Evolutionary conservation across 2,113 vertebrate species (phyloP).

Genomic region (Galbula dea): DNA sequence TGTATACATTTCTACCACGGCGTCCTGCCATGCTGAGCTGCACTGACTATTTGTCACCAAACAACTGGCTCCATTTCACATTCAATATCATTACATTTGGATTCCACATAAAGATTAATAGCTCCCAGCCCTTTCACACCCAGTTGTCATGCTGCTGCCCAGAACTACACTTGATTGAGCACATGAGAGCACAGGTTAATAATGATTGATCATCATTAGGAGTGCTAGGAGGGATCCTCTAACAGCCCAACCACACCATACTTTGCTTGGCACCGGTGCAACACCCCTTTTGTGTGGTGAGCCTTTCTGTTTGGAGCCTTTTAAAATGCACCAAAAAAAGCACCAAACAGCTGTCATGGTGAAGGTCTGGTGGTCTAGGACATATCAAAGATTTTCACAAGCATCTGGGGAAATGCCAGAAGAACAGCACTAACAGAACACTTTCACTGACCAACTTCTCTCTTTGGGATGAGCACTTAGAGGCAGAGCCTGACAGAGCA

Average conservation of each 20-base stretch:
- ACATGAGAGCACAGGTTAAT: neutral
- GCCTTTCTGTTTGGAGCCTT: neutral
- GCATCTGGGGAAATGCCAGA: neutral
- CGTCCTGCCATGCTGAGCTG: neutral
- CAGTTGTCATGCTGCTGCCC: neutral
- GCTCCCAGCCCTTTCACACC: neutral
- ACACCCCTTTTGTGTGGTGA: neutral
- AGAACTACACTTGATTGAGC: neutral
- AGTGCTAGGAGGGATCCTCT: neutral
- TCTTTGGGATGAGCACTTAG: neutral
- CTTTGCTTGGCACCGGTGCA: neutral
- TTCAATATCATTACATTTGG: neutral
- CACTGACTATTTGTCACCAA: neutral
- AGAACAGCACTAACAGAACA: rapidly evolving
- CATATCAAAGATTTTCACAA: neutral
- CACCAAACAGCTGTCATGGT: neutral
- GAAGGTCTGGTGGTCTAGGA: neutral
- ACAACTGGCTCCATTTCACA: neutral
- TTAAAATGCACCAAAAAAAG: neutral
- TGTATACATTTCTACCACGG: neutral
- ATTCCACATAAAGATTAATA: neutral
- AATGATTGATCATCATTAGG: neutral
- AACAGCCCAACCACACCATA: neutral
- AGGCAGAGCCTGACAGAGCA: neutral
- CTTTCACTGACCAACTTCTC: neutral